Conservation (phyloP, 2,797 vertebrate genomes). For the Periparus ater region DNA sequence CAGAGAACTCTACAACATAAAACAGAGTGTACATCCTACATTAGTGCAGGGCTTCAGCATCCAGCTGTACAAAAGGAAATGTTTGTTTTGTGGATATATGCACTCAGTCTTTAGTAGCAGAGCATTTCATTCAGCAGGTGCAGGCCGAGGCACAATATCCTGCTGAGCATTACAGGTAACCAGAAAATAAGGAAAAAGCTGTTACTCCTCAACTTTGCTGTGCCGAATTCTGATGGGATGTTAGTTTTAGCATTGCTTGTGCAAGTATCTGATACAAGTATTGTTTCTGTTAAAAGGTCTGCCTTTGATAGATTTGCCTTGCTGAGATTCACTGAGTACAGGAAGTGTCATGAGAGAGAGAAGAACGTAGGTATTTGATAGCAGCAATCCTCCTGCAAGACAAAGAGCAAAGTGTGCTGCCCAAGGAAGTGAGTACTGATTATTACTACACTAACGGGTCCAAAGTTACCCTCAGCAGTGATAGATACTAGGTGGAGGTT, state of each 20-base stretch:
- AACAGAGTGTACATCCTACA: rapidly evolving
- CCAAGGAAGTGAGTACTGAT: not conserved
- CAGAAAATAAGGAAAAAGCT: not conserved
- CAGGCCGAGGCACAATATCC: not conserved
- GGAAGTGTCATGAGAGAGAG: not conserved
- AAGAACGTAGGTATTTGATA: not conserved
- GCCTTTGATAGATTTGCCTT: not conserved
- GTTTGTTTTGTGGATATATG: not conserved
- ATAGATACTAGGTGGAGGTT: not conserved
- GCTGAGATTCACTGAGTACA: not conserved
- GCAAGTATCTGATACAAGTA: not conserved
- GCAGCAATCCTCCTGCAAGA: not conserved
- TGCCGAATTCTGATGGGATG: not conserved
- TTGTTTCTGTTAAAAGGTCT: not conserved
- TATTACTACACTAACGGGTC: not conserved
- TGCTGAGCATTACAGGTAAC: not conserved
- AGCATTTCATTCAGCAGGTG: not conserved
- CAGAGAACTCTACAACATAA: not conserved
- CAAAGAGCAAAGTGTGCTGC: not conserved
- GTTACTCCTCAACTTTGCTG: not conserved
- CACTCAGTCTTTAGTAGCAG: not conserved
- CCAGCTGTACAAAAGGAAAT: not conserved
- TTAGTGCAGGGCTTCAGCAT: not conserved
- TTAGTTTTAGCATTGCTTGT: not conserved
- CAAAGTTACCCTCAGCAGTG: not conserved